Conservation (phyloP, 2,888 invertebrate genomes). For the Tryphoninae sp. region DNA sequence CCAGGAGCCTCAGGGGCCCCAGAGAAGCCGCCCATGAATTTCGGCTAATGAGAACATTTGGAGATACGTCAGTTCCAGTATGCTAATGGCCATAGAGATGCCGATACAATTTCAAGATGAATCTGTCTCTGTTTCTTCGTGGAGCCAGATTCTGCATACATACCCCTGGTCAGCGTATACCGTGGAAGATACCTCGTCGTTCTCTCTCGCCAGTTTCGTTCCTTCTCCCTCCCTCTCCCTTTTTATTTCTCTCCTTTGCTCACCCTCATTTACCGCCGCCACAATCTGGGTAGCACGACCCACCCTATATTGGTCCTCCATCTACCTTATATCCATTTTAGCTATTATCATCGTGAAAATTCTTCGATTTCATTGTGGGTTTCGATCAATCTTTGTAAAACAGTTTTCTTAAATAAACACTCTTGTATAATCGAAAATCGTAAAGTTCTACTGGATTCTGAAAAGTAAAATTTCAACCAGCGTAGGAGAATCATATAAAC, state of each 20-base stretch:
- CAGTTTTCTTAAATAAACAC: slow-evolving; percentile 42
- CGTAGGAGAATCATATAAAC: not conserved
- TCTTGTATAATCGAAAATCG: slow-evolving; percentile 32
- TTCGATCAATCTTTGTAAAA: slow-evolving; percentile 14
- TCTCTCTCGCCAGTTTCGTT: slow-evolving; percentile 58
- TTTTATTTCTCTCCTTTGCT: slow-evolving; percentile 30
- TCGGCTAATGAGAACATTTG: slow-evolving; percentile 82
- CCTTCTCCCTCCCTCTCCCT: slow-evolving; percentile 63
- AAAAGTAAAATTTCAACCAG: not conserved
- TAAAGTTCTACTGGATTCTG: not conserved
- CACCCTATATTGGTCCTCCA: slow-evolving; percentile 76
- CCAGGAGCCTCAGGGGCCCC: slow-evolving; percentile 67
- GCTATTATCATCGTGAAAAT: slow-evolving; percentile 73
- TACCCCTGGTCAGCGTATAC: slow-evolving; percentile 29
- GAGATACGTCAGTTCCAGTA: slow-evolving; percentile 82
- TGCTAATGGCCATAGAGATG: slow-evolving; percentile 81
- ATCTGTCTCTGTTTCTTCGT: slow-evolving; percentile 73
- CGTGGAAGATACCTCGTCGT: slow-evolving; percentile 28
- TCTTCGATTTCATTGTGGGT: slow-evolving; percentile 43
- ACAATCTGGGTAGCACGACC: slow-evolving; percentile 58
- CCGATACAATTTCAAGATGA: slow-evolving; percentile 82
- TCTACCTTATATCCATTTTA: slow-evolving; percentile 78
- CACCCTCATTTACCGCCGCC: slow-evolving; percentile 32
- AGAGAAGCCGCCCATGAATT: slow-evolving; percentile 81
- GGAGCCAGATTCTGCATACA: slow-evolving; percentile 45